Conservation (phyloP, 2,113 vertebrate genomes). For the Noturus placidus region DNA sequence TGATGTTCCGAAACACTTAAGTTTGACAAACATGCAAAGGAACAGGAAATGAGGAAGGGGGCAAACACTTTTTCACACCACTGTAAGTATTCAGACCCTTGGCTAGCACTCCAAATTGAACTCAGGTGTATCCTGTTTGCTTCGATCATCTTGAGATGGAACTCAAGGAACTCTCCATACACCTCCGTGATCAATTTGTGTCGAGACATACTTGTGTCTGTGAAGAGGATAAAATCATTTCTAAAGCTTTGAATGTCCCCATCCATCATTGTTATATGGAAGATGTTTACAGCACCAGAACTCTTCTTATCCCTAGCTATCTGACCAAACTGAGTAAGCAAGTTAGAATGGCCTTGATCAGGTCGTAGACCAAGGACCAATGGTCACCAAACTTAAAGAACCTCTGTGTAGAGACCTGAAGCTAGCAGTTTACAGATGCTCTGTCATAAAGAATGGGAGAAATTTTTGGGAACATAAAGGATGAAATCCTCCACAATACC, state of each 20-base stretch:
- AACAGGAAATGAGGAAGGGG: no score
- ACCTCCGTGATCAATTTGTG: not conserved
- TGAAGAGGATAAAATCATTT: not conserved
- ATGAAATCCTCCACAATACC: constrained; percentile 5
- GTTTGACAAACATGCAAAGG: no score
- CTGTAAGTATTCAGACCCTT: not conserved
- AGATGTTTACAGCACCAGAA: not conserved
- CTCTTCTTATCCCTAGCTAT: not conserved
- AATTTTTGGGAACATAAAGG: not conserved
- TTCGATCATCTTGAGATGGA: not conserved
- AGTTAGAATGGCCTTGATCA: not conserved
- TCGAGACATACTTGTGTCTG: not conserved
- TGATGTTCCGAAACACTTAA: no score
- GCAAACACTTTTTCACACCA: no score
- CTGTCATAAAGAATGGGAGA: not conserved
- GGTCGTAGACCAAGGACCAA: not conserved
- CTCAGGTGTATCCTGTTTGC: not conserved
- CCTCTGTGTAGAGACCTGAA: not conserved
- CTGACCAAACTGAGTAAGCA: not conserved
- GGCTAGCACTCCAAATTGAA: not conserved
- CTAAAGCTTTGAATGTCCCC: not conserved
- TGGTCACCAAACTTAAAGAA: not conserved
- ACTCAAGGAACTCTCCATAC: not conserved
- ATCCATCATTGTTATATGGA: not conserved
- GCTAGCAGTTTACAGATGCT: no score